phyloP scores from a whole-genome alignment of 2,888 invertebrate species.

The Hypomecis atomaria region DNA sequence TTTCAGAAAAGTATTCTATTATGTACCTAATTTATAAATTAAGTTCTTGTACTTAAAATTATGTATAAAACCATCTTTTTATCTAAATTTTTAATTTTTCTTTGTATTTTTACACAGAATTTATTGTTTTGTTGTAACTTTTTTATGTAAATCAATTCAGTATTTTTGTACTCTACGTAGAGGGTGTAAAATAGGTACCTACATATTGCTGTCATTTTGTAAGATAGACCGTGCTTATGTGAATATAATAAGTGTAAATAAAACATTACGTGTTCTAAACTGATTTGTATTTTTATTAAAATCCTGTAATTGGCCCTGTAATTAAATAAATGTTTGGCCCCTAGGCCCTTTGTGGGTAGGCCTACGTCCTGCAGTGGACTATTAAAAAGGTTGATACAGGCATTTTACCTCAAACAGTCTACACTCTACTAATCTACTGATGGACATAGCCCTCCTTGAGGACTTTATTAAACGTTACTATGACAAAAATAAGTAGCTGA shows the following conservation, averaged over 20 bases:
- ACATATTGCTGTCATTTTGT: slow-evolving; percentile 41
- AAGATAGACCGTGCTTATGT: slow-evolving; percentile 57
- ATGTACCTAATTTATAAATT: not conserved
- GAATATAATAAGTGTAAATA: slow-evolving; percentile 78
- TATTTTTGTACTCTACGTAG: slow-evolving; percentile 30
- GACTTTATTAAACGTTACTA: too few relatives aligned
- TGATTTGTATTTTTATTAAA: slow-evolving; percentile 24
- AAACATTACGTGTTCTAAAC: slow-evolving; percentile 78
- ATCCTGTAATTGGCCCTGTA: too few relatives aligned
- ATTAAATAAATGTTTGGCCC: too few relatives aligned
- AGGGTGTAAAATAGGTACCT: not conserved
- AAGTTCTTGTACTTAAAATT: slow-evolving; percentile 3
- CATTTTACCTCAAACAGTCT: too few relatives aligned
- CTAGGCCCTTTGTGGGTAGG: too few relatives aligned
- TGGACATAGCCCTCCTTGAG: too few relatives aligned
- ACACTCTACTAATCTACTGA: too few relatives aligned
- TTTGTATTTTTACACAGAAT: not conserved
- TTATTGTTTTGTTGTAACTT: not conserved
- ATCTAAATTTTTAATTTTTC: not conserved
- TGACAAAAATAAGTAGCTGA: too few relatives aligned
- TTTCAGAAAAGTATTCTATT: not conserved
- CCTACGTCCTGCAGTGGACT: too few relatives aligned
- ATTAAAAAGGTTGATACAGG: too few relatives aligned
- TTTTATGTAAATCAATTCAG: slow-evolving; percentile 9
- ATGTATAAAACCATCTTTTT: not conserved